Evolutionary conservation across 2,113 vertebrate species (phyloP).

Genomic region (Xiphias gladius): DNA sequence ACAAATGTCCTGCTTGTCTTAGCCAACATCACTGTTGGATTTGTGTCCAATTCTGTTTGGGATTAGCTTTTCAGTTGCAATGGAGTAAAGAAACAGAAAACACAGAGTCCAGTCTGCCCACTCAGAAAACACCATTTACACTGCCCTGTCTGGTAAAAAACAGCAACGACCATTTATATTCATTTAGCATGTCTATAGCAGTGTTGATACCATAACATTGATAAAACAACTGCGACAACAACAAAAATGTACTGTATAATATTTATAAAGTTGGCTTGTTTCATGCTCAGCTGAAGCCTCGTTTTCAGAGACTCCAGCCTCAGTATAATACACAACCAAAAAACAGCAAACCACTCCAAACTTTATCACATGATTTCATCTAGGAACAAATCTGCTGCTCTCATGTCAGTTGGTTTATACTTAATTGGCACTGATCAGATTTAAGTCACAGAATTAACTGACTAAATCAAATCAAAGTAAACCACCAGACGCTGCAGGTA

Average conservation of each 20-base stretch:
- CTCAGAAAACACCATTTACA: slow-evolving; percentile 66
- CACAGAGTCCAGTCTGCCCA: slow-evolving; percentile 55
- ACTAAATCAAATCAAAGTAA: neutral
- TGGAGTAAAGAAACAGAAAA: slow-evolving; percentile 47
- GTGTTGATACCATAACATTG: slow-evolving; percentile 76
- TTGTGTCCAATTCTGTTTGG: neutral
- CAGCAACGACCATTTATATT: slow-evolving; percentile 74
- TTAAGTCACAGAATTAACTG: neutral
- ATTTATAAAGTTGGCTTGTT: slow-evolving; percentile 81
- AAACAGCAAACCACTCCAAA: slow-evolving; percentile 32
- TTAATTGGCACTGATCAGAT: neutral
- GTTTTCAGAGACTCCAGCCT: slow-evolving; percentile 40
- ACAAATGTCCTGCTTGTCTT: neutral
- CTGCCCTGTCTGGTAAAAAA: slow-evolving; percentile 59
- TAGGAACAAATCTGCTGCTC: neutral
- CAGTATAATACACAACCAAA: slow-evolving; percentile 68
- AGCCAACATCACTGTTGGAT: neutral
- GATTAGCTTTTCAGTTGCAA: neutral
- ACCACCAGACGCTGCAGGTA: neutral
- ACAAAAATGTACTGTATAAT: slow-evolving; percentile 70
- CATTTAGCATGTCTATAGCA: slow-evolving; percentile 76
- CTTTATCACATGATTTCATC: slow-evolving; percentile 3
- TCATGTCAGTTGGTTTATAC: neutral
- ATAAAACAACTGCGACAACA: slow-evolving; percentile 77
- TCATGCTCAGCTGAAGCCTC: slow-evolving; percentile 78